Conservation (phyloP, 2,113 vertebrate species). For the Centropus unirufus region DNA sequence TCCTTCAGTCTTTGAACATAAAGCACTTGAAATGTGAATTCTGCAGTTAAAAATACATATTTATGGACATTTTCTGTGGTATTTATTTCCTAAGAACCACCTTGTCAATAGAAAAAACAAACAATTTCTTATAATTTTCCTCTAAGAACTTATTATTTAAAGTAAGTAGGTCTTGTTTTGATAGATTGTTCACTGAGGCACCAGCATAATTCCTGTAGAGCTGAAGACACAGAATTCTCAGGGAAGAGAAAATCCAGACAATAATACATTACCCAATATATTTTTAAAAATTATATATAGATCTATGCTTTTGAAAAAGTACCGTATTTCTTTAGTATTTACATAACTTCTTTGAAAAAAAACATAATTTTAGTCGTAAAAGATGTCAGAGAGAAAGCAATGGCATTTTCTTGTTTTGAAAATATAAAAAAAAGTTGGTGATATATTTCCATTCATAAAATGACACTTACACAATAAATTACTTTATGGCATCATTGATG, state of each 20-base stretch:
- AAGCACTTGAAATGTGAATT: neutral
- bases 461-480: neutral
- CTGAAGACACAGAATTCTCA: neutral
- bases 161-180: neutral
- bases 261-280: neutral
- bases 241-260: neutral
- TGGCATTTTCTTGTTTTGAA: neutral
- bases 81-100: neutral
- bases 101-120: neutral
- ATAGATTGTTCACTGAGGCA: neutral
- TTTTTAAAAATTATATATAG: too few relatives aligned
- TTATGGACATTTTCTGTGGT: neutral
- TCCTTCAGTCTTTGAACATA: neutral
- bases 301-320: neutral
- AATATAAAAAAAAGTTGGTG: neutral
- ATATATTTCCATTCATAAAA: neutral
- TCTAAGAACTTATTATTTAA: neutral
- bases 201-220: neutral
- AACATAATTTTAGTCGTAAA: neutral
- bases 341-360: neutral
- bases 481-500: neutral
- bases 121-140: neutral
- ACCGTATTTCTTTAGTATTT: neutral
- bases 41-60: neutral
- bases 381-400: neutral